These are phyloP conservation scores for Monochamus alternatus DNA, from an alignment of 2,888 invertebrate species.

Conservation along the genomic window DNA sequence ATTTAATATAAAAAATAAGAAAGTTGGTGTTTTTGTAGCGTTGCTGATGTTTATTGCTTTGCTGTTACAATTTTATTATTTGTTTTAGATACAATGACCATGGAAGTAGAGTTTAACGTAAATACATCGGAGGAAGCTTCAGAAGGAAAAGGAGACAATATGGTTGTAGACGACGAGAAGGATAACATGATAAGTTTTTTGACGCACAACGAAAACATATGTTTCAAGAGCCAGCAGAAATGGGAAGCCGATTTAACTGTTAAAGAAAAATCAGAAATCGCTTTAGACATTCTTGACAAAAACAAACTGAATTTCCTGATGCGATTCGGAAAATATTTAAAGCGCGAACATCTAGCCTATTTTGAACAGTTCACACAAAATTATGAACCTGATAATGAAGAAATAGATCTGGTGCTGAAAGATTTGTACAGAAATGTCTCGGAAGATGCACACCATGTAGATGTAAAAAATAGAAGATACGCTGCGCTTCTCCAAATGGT, in stretches of 20 bases:
- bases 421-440: slow-evolving; percentile 71
- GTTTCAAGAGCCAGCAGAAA: slow-evolving; percentile 88
- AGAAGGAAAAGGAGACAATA: slow-evolving; percentile 23
- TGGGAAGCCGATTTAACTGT: slow-evolving; percentile 83
- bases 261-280: slow-evolving; percentile 81
- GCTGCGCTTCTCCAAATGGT: slow-evolving; percentile 85
- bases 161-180: slow-evolving; percentile 66
- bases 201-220: slow-evolving; percentile 75
- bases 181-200: slow-evolving; percentile 78
- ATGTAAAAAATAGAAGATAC: slow-evolving; percentile 85
- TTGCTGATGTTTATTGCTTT: no score
- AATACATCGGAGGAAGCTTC: slow-evolving; percentile 18
- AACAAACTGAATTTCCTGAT: slow-evolving; percentile 82
- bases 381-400: slow-evolving; percentile 70
- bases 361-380: slow-evolving; percentile 73
- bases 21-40: no score
- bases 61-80: neutral
- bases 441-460: slow-evolving; percentile 73
- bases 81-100: slow-evolving; percentile 22
- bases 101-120: slow-evolving; percentile 26
- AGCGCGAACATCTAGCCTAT: slow-evolving; percentile 79
- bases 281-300: slow-evolving; percentile 76
- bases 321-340: slow-evolving; percentile 84
- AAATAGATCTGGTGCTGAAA: slow-evolving; percentile 77
- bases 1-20: no score